Percentiles rank a stretch among this genome's conserved stretches.
These are phyloP conservation scores for Drosophila austrosaltans DNA, from an alignment of 2,888 invertebrate genomes.

Conservation along the genomic window DNA sequence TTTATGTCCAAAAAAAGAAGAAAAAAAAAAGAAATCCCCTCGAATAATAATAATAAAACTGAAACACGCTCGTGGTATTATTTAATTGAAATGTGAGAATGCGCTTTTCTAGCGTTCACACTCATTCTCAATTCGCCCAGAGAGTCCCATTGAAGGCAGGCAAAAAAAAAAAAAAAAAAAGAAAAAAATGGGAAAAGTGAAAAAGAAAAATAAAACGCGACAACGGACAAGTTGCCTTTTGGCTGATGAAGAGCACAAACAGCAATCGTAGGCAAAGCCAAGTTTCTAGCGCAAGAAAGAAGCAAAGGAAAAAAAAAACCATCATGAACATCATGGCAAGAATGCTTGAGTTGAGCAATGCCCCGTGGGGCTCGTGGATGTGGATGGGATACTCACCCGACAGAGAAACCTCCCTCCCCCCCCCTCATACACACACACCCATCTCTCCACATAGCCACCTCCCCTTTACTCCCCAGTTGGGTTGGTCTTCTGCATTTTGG, in stretches of 20 bases:
- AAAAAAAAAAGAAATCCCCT: constrained; percentile 25
- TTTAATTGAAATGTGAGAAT: constrained; percentile 76
- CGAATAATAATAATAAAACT: constrained; percentile 39
- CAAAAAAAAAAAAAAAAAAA: constrained; percentile 8
- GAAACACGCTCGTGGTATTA: constrained; percentile 54
- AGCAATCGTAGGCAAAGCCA: constrained; percentile 57
- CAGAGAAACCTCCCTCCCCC: background rate
- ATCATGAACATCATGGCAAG: constrained; percentile 50
- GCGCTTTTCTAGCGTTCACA: constrained; percentile 64
- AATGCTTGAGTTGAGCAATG: constrained; percentile 67
- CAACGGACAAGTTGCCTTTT: constrained; percentile 40
- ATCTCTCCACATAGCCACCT: background rate
- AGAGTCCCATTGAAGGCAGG: constrained; percentile 55
- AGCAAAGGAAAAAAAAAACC: background rate
- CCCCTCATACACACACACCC: background rate
- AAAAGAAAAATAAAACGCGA: constrained; percentile 21
- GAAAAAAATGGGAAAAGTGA: background rate
- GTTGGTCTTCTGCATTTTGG: constrained; percentile 50
- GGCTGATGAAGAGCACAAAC: constrained; percentile 69
- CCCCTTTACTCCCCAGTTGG: background rate
- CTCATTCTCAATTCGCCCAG: constrained; percentile 28
- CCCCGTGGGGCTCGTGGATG: constrained; percentile 59
- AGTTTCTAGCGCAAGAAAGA: constrained; percentile 44
- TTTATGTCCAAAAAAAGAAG: constrained; percentile 1
- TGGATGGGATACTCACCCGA: constrained; percentile 18